A percentile compares a stretch with the other conserved stretches of the same genome.
These are phyloP conservation scores for Oscheius sp. DNA, from an alignment of 2,888 invertebrate species.

Conservation along the genomic window DNA sequence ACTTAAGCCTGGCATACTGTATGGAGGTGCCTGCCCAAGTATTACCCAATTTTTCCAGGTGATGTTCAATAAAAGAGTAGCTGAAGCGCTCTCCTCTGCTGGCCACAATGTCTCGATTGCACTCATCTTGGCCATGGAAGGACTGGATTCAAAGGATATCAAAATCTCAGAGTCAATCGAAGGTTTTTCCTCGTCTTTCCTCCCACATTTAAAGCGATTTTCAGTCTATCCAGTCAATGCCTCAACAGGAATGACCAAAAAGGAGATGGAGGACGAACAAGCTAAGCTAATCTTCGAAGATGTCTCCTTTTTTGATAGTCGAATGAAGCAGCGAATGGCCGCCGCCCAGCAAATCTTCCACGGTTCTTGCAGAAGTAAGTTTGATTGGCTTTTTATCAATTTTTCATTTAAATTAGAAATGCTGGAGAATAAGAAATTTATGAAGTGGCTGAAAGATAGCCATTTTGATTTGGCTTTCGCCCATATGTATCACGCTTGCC, in stretches of 20 bases:
- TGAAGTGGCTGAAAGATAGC: conserved; percentile 43
- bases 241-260: neutral
- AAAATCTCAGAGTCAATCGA: conserved; percentile 5
- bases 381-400: neutral
- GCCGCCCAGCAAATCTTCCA: neutral
- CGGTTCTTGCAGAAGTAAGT: conserved; percentile 6
- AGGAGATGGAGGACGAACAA: conserved; percentile 4
- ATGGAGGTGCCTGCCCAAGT: no score
- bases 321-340: neutral
- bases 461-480: conserved; percentile 63
- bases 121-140: conserved; percentile 30
- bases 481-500: conserved; percentile 60
- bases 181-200: no score
- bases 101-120: conserved; percentile 60
- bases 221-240: conserved; percentile 28
- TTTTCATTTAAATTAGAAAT: conserved; percentile 20
- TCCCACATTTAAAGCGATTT: neutral
- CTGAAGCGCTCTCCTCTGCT: conserved; percentile 47
- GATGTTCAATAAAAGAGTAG: conserved; percentile 53
- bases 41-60: no score
- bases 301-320: neutral
- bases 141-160: conserved; percentile 24
- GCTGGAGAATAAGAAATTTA: conserved; percentile 42
- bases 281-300: conserved; percentile 12
- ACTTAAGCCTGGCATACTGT: no score